Evolutionary conservation across 2,888 invertebrate genomes (phyloP).

Genomic region (Tinea pellionella): DNA sequence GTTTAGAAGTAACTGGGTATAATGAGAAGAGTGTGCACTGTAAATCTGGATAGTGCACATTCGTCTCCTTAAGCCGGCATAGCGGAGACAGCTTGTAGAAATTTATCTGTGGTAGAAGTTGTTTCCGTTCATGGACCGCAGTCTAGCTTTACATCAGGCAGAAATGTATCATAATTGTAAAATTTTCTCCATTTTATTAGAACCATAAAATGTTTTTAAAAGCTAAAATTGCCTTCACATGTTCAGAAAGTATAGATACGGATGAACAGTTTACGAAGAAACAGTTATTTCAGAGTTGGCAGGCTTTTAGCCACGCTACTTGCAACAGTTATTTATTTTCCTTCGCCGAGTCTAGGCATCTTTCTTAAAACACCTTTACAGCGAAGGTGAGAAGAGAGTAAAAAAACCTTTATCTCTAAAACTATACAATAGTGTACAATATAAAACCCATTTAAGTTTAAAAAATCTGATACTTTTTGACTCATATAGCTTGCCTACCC

Average conservation of each 20-base stretch:
- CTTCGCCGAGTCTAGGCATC: conserved; percentile 17
- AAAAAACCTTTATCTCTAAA: background rate
- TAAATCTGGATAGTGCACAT: too few relatives aligned
- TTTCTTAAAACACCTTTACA: conserved; percentile 18
- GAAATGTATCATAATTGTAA: background rate
- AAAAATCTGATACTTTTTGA: too few relatives aligned
- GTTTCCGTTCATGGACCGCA: too few relatives aligned
- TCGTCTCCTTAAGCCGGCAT: too few relatives aligned
- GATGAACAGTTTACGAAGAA: conserved; percentile 17
- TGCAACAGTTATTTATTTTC: conserved; percentile 26
- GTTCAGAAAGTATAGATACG: conserved; percentile 5
- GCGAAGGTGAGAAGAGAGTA: background rate
- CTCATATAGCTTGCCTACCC: too few relatives aligned
- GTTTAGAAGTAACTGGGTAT: too few relatives aligned
- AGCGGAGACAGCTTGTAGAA: too few relatives aligned
- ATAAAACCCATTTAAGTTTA: too few relatives aligned
- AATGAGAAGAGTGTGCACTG: too few relatives aligned
- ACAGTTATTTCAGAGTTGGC: conserved; percentile 24
- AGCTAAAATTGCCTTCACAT: background rate
- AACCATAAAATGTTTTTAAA: conserved; percentile 8
- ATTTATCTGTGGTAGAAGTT: too few relatives aligned
- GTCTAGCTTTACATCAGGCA: too few relatives aligned
- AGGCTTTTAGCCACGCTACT: conserved; percentile 22
- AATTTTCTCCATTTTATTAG: background rate
- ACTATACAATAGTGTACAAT: too few relatives aligned